These are phyloP conservation scores for Psix sp. DNA, from an alignment of 1,140 invertebrate species.

Conservation along the genomic window DNA sequence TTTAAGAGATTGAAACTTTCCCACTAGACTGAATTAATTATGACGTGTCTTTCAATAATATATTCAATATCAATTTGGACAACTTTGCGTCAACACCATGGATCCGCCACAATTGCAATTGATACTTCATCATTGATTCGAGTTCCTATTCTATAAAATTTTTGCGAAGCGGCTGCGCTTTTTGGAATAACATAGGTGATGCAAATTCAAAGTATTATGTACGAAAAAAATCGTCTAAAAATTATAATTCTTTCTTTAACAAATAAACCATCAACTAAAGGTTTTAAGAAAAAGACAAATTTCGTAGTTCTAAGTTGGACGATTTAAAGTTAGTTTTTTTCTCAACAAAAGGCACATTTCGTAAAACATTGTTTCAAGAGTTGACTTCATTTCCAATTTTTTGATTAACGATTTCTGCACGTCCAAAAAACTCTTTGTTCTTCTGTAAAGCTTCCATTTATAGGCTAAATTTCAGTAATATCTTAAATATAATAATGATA, in stretches of 20 bases:
- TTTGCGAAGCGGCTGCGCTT: constrained; percentile 82
- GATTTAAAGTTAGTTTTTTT: constrained; percentile 84
- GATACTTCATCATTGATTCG: constrained; percentile 97
- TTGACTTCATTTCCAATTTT: constrained; percentile 78
- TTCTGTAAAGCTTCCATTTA: constrained; percentile 88
- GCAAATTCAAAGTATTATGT: constrained; percentile 12
- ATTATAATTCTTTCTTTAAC: too few relatives aligned
- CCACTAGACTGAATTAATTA: constrained; percentile 54
- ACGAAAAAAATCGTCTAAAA: too few relatives aligned
- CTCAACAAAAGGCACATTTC: constrained; percentile 89
- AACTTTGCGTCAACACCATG: constrained; percentile 83
- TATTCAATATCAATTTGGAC: constrained; percentile 88
- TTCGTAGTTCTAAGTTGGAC: too few relatives aligned
- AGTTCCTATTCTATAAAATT: constrained; percentile 94
- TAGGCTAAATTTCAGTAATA: constrained; percentile 97
- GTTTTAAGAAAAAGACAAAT: too few relatives aligned
- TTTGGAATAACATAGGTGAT: constrained; percentile 85
- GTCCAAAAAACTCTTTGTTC: constrained; percentile 83
- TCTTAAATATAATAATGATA: constrained; percentile 96
- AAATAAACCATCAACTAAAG: too few relatives aligned
- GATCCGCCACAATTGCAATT: constrained; percentile 82
- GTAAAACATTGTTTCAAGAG: constrained; percentile 89
- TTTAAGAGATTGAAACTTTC: neutral
- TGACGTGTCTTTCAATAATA: constrained; percentile 80
- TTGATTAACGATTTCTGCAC: constrained; percentile 87